These are phyloP conservation scores for Timema cristinae DNA, from an alignment of 2,888 invertebrate genomes.

Conservation along the genomic window DNA sequence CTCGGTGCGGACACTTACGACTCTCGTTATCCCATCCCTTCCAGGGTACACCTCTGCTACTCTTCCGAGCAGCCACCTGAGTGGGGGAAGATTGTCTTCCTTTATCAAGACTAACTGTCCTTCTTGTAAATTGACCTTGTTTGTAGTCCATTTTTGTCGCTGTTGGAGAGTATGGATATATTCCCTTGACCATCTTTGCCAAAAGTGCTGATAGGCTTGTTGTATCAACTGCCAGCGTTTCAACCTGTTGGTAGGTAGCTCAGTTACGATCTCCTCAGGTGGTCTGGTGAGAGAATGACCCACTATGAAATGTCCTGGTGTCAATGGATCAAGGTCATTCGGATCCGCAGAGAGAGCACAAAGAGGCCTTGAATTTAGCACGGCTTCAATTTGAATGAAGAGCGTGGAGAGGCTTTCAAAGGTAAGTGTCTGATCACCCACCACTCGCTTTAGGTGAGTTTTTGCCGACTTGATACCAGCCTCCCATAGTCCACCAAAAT, in stretches of 20 bases:
- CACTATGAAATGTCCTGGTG: conserved; percentile 28
- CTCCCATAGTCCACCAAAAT: conserved; percentile 31
- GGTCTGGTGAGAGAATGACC: conserved; percentile 17
- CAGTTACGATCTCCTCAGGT: conserved; percentile 13
- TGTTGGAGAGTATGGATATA: conserved; percentile 22
- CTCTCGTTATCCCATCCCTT: neutral
- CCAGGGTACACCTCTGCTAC: neutral
- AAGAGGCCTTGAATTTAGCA: conserved; percentile 29
- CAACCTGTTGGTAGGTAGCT: conserved; percentile 23
- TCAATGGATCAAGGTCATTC: conserved; percentile 11
- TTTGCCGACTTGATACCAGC: conserved; percentile 31
- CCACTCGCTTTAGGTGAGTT: conserved; percentile 28
- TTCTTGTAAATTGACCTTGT: neutral
- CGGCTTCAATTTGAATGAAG: conserved; percentile 28
- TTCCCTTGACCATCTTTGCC: conserved; percentile 24
- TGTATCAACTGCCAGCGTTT: conserved; percentile 25
- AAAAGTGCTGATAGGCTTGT: conserved; percentile 22
- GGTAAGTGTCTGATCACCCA: conserved; percentile 23
- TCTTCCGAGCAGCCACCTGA: neutral
- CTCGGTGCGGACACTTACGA: neutral
- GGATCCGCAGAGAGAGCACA: conserved; percentile 15
- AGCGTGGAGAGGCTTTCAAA: conserved; percentile 31
- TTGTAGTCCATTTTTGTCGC: conserved; percentile 17
- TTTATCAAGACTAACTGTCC: neutral
- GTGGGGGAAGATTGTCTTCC: neutral